These are phyloP conservation scores for Chloroclystis v-ata DNA, from an alignment of 2,888 invertebrate species.

Conservation along the genomic window DNA sequence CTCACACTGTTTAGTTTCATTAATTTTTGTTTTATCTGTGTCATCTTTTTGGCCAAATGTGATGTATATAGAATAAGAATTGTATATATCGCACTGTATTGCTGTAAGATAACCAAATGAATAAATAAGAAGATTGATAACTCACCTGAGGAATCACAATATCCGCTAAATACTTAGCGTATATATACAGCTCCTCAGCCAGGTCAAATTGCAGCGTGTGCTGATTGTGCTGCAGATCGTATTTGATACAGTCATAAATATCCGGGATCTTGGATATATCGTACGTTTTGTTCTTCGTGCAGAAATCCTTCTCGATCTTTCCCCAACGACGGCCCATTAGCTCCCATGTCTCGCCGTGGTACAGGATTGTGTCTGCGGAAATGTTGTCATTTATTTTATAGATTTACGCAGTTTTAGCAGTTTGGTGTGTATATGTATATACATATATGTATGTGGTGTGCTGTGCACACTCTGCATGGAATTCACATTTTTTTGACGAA, in stretches of 20 bases:
- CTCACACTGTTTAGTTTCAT: too few relatives aligned
- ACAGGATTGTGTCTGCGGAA: constrained; percentile 88
- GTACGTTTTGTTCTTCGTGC: constrained; percentile 92
- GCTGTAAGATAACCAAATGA: too few relatives aligned
- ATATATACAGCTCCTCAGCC: constrained; percentile 95
- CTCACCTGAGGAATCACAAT: constrained; percentile 98
- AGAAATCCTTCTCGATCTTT: constrained; percentile 98
- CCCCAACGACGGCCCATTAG: constrained; percentile 98
- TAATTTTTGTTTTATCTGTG: too few relatives aligned
- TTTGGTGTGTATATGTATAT: too few relatives aligned
- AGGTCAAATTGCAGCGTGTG: constrained; percentile 95
- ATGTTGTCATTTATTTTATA: background rate
- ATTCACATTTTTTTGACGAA: too few relatives aligned
- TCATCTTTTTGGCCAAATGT: too few relatives aligned
- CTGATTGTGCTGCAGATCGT: constrained; percentile 98
- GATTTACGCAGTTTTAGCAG: background rate
- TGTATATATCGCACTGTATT: too few relatives aligned
- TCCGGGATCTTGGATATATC: constrained; percentile 99
- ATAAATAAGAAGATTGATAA: background rate
- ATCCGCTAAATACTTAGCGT: constrained; percentile 98
- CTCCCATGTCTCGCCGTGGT: constrained; percentile 99
- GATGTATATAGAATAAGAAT: too few relatives aligned
- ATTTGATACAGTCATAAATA: constrained; percentile 99
- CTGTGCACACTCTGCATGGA: too few relatives aligned
- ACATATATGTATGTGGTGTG: too few relatives aligned